Base-by-base conservation (phyloP, 2,113 vertebrate genomes). In the Stigmatopora nigra region DNA sequence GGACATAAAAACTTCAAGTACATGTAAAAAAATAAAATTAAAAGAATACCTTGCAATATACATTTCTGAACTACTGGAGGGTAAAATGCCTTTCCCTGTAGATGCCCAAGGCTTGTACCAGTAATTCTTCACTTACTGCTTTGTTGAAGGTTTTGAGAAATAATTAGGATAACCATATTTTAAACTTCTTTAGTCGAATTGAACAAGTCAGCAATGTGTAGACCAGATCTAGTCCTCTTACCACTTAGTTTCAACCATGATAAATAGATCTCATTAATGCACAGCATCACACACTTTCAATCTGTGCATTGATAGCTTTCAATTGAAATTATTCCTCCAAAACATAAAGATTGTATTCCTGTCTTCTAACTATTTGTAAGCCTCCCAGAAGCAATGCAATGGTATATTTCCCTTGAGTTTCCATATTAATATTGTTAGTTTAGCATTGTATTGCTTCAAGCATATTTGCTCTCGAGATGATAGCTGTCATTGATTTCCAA, bases 221-320 rank as follows among this genome's bases (percentile, higher is more conserved):
- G 71, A 72, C 46, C 15, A 14, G 19, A 41, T 70, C 63, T 65
- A 64, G 57, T 80, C 57, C 46, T 20, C 64, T 73, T 55, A 64
- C 62, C 62, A 66, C 60, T 80, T 71, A 1, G 48, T 31, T 62
- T 64, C 60, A 68, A 51, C 68, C 64, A 55, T 41, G 53, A 76
- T 61, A 35, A 73, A 62, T 53, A 59, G 59, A 51, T 62, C 19
- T 22, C 20, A 19, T n/a, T 59, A 41, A 35, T 51, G 16, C 55
- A 22, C 69, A 66, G 20, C 74, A 68, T 53, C 64, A 49, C 45
- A 69, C 20, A 67, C 78, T 77, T 79, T 75, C 55, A 44, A 22
- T 61, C 36, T 44, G n/a, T 19, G 36, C 61, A 72, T 8, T 82
- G 76, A 78, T 82, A 75, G 76, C 62, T 69, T 65, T 69, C 16